These are phyloP conservation scores for Diarsia rubi DNA, from an alignment of 2,888 invertebrate genomes.

Conservation along the genomic window DNA sequence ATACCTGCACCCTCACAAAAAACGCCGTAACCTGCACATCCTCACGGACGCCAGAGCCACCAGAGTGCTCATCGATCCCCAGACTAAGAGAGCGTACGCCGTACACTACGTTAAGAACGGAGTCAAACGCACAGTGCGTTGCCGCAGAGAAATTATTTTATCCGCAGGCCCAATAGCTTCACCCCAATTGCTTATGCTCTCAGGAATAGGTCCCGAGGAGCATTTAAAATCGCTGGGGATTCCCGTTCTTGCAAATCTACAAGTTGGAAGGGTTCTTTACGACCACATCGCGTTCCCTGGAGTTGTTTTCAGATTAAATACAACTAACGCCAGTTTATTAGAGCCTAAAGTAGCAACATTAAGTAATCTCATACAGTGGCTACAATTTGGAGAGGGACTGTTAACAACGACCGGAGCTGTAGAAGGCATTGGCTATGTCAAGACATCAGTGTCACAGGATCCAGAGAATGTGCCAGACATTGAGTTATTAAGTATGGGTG, in stretches of 20 bases:
- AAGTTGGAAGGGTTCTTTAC: slow-evolving; percentile 92
- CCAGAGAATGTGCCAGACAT: slow-evolving; percentile 92
- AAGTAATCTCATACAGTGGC: slow-evolving; percentile 84
- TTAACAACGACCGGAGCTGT: slow-evolving; percentile 92
- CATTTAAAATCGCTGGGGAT: slow-evolving; percentile 91
- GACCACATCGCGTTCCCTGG: slow-evolving; percentile 92
- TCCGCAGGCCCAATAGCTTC: slow-evolving; percentile 97
- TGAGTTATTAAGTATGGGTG: slow-evolving; percentile 92
- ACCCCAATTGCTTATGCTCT: slow-evolving; percentile 97
- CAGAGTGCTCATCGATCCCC: slow-evolving; percentile 87
- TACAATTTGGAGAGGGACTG: slow-evolving; percentile 89
- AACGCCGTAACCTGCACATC: slow-evolving; percentile 92
- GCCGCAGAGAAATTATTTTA: slow-evolving; percentile 95
- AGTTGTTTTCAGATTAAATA: slow-evolving; percentile 85
- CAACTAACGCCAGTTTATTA: slow-evolving; percentile 84
- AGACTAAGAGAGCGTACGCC: slow-evolving; percentile 92
- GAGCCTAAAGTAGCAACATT: slow-evolving; percentile 85
- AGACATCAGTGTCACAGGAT: slow-evolving; percentile 90
- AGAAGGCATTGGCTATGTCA: slow-evolving; percentile 92
- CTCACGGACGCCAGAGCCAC: slow-evolving; percentile 84
- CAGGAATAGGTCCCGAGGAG: slow-evolving; percentile 92
- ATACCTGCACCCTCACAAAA: slow-evolving; percentile 92
- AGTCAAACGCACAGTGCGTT: slow-evolving; percentile 88
- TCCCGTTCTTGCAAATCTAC: slow-evolving; percentile 92
- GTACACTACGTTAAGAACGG: slow-evolving; percentile 92